Conservation (phyloP, 1,140 invertebrate species). For the Hycleus cichorii region DNA sequence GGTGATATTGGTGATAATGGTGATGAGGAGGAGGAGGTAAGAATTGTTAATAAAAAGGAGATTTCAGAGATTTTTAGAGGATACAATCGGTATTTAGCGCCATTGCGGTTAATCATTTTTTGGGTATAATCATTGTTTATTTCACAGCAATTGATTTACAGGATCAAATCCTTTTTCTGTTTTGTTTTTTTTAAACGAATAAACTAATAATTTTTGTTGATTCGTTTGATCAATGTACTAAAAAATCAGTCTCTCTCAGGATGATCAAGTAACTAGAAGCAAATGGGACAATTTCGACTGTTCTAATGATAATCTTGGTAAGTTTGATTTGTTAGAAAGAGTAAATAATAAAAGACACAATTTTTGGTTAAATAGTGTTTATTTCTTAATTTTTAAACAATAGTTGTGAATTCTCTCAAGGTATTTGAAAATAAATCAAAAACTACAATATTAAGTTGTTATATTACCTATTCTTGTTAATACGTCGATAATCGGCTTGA, state of each 20-base stretch:
- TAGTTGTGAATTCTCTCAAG: no score
- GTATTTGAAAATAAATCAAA: no score
- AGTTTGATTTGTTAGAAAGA: conserved; percentile 31
- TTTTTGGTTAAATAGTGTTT: no score
- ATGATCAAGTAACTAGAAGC: conserved; percentile 43
- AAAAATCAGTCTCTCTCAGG: conserved; percentile 36
- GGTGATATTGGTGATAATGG: conserved; percentile 40
- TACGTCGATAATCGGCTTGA: no score
- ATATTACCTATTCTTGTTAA: no score
- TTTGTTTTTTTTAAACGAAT: conserved; percentile 5
- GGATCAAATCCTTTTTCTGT: conserved; percentile 6
- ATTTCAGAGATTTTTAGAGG: neutral
- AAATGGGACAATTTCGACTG: conserved; percentile 60
- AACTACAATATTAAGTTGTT: no score
- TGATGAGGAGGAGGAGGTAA: conserved; percentile 43
- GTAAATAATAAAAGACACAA: no score
- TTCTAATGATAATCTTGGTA: conserved; percentile 57
- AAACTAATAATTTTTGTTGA: conserved; percentile 13
- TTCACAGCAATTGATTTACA: neutral
- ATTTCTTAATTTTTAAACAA: no score
- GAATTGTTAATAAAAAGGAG: neutral
- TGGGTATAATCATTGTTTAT: neutral
- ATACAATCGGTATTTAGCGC: neutral
- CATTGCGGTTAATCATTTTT: no score
- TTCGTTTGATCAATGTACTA: conserved; percentile 21